Base-by-base conservation (phyloP, 2,113 vertebrate species). In the Formicarius rufipectus region DNA sequence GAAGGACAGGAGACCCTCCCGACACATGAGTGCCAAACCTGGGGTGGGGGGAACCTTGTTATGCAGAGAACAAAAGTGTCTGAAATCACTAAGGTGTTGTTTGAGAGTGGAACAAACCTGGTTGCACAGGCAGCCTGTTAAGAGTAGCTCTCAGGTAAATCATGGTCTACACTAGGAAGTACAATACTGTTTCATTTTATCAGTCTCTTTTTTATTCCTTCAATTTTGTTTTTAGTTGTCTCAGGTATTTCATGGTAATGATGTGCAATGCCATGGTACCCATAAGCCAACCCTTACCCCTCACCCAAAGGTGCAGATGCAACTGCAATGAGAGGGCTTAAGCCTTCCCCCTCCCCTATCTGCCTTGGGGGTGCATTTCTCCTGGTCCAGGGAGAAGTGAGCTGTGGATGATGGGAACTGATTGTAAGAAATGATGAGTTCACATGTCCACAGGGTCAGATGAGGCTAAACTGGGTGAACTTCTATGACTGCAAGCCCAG, bases 11-110 rank as follows among this genome's bases (percentile, higher is more conserved):
- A 79, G 98, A 96, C 52, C 98, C 98, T 95, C 99, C 99, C 9
- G 99, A 99, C 45, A 99, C 35, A 33, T 98, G 99, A 63, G 98
- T 98, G 59, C 99, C 99, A 91, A 99, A 99, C 96, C 99, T 99
- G 91, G 47, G 22, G 25, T 10, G 40, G 15, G 47, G 31, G 40
- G 74, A 59, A 78, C 14, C 16, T 77, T 45, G 49, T 45, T 77
- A 56, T 10, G 27, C 27, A 77, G 67, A 50, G 72, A 60, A 30
- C 20, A 64, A 24, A 55, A 84, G 8, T 15, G 31, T 27, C 55
- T 73, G 52, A 71, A 82, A 77, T 35, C 27, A 50, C 20, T 73
- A 20, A 45, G 75, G 55, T 50, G 19, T n/a, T n/a, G 12, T 35
- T 95, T 53, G 76, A 37, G 56, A 91, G 25, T 33, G 15, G 49